phyloP scores from a whole-genome alignment of 1,140 invertebrate genomes.

The Heliothis virescens region DNA sequence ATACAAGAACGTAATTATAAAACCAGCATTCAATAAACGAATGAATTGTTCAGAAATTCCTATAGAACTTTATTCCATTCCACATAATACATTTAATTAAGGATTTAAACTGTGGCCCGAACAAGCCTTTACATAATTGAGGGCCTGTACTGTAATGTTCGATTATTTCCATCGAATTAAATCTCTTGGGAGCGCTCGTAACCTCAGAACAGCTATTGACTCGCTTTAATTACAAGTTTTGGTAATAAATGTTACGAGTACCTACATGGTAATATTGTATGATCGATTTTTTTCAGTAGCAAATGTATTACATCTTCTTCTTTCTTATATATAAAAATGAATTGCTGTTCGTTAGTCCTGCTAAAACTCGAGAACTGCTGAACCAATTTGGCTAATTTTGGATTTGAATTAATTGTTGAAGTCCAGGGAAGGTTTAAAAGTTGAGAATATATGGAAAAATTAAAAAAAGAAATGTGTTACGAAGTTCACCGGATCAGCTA shows the following conservation, averaged over 20 bases:
- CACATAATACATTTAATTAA: constrained; percentile 40
- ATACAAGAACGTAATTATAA: neutral
- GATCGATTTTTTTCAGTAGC: too few species aligned
- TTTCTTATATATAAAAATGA: too few species aligned
- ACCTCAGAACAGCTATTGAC: constrained; percentile 29
- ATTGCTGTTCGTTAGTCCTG: too few species aligned
- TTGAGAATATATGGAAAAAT: too few species aligned
- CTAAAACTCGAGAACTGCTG: too few species aligned
- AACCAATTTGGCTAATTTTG: too few species aligned
- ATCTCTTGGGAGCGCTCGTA: constrained; percentile 7
- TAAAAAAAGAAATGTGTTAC: too few species aligned
- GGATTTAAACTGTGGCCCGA: constrained; percentile 19
- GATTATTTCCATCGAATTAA: constrained; percentile 34
- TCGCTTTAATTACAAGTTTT: constrained; percentile 42
- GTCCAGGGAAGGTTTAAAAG: too few species aligned
- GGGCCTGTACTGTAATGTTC: constrained; percentile 11
- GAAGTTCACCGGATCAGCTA: too few species aligned
- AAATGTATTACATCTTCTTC: too few species aligned
- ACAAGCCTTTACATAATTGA: constrained; percentile 37
- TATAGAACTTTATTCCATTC: constrained; percentile 19
- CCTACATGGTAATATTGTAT: neutral
- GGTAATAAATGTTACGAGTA: constrained; percentile 9
- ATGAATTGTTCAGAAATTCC: constrained; percentile 1
- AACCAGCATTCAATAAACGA: constrained; percentile 2
- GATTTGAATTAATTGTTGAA: too few species aligned